Percentiles rank a stretch among this genome's conserved stretches.
Conservation (phyloP, 2,113 vertebrate genomes). For the Fukomys damarensis region DNA sequence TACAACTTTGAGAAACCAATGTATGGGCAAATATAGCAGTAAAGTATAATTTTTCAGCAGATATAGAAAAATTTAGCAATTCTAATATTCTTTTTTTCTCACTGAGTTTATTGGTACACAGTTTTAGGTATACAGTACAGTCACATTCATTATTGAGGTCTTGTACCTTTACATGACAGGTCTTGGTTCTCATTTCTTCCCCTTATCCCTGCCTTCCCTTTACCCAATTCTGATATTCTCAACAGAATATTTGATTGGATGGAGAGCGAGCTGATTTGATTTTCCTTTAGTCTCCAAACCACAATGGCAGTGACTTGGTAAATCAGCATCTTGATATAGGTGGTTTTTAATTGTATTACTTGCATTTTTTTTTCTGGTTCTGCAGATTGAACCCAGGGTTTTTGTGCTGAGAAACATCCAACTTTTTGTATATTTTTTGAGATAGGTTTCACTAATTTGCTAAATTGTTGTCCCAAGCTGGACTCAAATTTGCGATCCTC, state of each 20-base stretch:
- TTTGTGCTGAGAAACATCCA: background rate
- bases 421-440: background rate
- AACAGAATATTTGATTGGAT: conserved; percentile 19
- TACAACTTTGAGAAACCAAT: conserved; percentile 24
- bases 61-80: background rate
- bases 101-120: no score
- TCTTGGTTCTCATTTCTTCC: no score
- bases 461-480: background rate
- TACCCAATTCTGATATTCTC: background rate
- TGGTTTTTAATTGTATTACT: conserved; percentile 26
- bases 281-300: conserved; percentile 20
- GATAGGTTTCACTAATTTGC: background rate
- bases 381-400: background rate
- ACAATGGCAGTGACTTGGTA: background rate
- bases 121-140: no score
- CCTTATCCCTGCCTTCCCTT: no score
- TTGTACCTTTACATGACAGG: no score
- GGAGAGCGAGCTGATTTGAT: background rate
- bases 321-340: background rate
- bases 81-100: background rate
- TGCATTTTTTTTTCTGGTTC: background rate
- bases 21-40: background rate
- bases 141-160: no score
- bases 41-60: background rate
- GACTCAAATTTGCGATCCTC: background rate